Evolutionary conservation across 2,888 invertebrate species (phyloP), one percentile per base, ranked within the genome.

Genomic region (Nomada fabriciana): DNA sequence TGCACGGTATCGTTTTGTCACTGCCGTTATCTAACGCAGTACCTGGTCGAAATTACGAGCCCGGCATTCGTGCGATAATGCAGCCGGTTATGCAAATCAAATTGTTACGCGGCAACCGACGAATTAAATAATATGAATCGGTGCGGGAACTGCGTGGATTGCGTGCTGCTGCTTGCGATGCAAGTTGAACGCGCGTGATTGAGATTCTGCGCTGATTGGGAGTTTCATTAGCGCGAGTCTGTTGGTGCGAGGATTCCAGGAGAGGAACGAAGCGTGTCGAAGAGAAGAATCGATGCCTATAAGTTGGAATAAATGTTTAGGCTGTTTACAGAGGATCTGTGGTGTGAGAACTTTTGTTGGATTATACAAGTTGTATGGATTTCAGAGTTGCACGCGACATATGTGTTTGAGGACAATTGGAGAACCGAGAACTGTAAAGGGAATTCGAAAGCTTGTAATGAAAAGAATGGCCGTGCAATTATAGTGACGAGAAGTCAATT

Each of bases 41-140:
- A 20, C 55, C 55, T 43, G 18, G 36, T 36, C 42, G 55, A 63
- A 64, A 57, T 64, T 76, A 72, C 36, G 72, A 50, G 18, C 23
- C 64, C 15, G 36, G 23, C 23, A 36, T 9, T 50, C 23, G 20
- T 9, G 20, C 11, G 52, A 73, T 47, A 55, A 73, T 29, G n/a
- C 18, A 20, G 23, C 68, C 52, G 63, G 76, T 76, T 76, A 76
- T 69, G 76, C 55, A 63, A 78, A 68, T 63, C 10, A 50, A 60
- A 65, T 20, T 47, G 60, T 29, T 55, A 67, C 63, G 15, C 50
- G 25, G 18, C 5, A 42, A 23, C 36, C 47, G 13, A n/a, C 42
- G 23, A 29, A 65, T 60, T 29, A 53, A 65, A 72, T 36, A 69
- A 65, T 52, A 52, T n/a, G n/a, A 52, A 65, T 50, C 65, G 65